Evolutionary conservation across 2,113 vertebrate species (phyloP).

Genomic region (Gopherus flavomarginatus): DNA sequence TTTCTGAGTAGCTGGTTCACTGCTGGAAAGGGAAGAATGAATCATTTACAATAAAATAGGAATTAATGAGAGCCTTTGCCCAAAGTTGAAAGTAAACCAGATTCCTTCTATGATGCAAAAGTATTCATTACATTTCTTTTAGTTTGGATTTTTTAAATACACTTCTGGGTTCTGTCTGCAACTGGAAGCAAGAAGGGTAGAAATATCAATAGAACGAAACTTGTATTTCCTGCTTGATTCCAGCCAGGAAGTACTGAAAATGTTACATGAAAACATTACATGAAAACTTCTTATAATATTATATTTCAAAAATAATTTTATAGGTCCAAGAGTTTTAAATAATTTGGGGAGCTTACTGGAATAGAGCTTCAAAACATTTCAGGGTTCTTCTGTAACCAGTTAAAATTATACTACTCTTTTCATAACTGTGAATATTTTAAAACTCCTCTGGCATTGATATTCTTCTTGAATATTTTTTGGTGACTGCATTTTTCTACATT

Average conservation of each 20-base stretch:
- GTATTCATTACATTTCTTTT: background rate
- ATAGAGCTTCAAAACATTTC: background rate
- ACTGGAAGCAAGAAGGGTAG: fast-evolving
- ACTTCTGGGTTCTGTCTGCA: background rate
- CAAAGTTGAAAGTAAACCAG: background rate
- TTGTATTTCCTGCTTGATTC: background rate
- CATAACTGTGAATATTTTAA: background rate
- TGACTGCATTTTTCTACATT: background rate
- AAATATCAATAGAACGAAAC: background rate
- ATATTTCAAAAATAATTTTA: background rate
- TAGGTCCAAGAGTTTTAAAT: background rate
- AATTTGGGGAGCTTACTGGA: background rate
- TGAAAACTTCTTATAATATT: background rate
- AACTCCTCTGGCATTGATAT: background rate
- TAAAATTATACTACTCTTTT: background rate
- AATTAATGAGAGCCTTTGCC: background rate
- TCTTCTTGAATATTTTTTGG: background rate
- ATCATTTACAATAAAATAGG: background rate
- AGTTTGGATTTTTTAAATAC: background rate
- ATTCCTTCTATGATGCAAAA: background rate
- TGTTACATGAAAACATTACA: background rate
- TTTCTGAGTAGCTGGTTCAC: background rate
- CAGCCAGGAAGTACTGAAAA: background rate
- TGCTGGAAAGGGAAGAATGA: background rate
- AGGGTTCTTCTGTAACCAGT: background rate